Conservation (phyloP, 2,888 invertebrate species). For the Seira ritae region DNA sequence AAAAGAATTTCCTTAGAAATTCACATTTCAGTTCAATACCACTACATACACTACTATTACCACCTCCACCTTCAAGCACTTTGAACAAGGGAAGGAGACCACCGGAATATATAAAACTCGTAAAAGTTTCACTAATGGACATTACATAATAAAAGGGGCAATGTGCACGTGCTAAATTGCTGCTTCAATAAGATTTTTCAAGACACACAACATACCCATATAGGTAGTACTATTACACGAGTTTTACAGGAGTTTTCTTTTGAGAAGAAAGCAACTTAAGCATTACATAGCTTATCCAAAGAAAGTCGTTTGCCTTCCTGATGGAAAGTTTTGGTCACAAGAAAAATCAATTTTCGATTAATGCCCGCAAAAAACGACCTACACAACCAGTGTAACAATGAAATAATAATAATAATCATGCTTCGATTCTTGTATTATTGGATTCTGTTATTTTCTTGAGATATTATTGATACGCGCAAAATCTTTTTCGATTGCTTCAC, state of each 20-base stretch:
- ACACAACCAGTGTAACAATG: conserved; percentile 18
- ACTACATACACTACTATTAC: too few relatives aligned
- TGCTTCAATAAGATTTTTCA: conserved; percentile 37
- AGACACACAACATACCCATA: too few relatives aligned
- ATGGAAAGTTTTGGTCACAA: background rate
- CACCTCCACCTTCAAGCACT: too few relatives aligned
- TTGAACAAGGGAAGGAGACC: too few relatives aligned
- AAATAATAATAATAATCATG: conserved; percentile 29
- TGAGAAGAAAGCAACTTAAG: background rate
- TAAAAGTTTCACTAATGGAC: conserved; percentile 23
- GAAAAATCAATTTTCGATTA: conserved; percentile 19
- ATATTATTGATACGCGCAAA: too few relatives aligned
- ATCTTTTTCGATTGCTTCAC: too few relatives aligned
- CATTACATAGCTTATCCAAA: too few relatives aligned
- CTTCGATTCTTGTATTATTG: conserved; percentile 36
- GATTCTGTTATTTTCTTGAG: conserved; percentile 25
- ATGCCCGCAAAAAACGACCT: background rate
- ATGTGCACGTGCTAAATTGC: conserved; percentile 47
- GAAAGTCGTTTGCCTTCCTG: conserved; percentile 4
- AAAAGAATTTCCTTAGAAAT: too few relatives aligned
- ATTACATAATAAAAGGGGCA: conserved; percentile 27
- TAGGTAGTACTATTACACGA: too few relatives aligned
- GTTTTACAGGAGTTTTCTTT: too few relatives aligned
- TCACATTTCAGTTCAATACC: too few relatives aligned
- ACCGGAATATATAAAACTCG: conserved; percentile 1